These are phyloP conservation scores for Pipistrellus kuhlii DNA, from an alignment of 2,797 vertebrate genomes.

Conservation along the genomic window DNA sequence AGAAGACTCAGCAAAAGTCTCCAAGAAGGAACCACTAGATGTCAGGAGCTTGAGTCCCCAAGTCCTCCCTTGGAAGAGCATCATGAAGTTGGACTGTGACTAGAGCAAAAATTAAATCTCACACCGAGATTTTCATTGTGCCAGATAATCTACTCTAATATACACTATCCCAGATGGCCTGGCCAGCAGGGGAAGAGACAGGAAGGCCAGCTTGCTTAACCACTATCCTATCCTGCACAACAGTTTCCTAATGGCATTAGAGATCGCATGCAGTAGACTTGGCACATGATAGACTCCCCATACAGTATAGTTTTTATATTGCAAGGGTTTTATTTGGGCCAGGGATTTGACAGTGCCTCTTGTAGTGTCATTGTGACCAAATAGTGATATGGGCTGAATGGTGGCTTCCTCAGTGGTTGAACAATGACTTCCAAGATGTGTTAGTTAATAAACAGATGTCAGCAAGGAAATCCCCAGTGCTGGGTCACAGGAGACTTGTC, in stretches of 20 bases:
- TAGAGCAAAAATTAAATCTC: neutral
- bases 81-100: neutral
- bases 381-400: neutral
- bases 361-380: neutral
- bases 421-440: neutral
- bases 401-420: neutral
- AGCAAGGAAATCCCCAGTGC: neutral
- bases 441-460: neutral
- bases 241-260: neutral
- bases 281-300: neutral
- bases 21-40: neutral
- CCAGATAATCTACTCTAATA: neutral
- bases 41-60: neutral
- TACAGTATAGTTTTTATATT: neutral
- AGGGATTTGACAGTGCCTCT: neutral
- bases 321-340: neutral
- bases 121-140: neutral
- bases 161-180: neutral
- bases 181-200: neutral
- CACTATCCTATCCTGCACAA: neutral
- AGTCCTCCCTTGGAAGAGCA: neutral
- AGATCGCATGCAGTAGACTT: neutral
- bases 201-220: neutral
- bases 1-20: neutral
- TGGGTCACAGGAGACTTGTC: slow-evolving; percentile 8